A percentile compares a stretch with the other conserved stretches of the same genome.
Evolutionary conservation across 2,888 invertebrate genomes (phyloP).

Genomic region (Cantharis rufa): DNA sequence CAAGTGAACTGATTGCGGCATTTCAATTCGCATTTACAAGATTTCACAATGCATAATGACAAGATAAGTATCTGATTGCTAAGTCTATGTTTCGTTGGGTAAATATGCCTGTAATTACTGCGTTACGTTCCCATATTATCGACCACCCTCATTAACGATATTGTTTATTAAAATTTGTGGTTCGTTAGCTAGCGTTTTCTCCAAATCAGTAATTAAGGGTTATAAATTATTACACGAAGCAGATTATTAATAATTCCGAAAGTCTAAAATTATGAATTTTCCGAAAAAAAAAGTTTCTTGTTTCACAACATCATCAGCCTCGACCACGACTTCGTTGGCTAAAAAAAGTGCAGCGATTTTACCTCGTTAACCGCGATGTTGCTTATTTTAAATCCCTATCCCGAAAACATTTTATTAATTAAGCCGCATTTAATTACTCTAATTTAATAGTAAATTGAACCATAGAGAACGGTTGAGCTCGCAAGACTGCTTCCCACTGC

Average conservation of each 20-base stretch:
- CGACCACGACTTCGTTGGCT: background rate
- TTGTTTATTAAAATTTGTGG: constrained; percentile 28
- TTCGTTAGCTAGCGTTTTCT: constrained; percentile 40
- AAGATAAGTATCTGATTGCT: constrained; percentile 52
- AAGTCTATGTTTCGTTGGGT: constrained; percentile 36
- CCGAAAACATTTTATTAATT: background rate
- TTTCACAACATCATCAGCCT: background rate
- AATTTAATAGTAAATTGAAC: background rate
- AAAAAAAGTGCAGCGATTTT: background rate
- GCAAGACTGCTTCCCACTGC: background rate
- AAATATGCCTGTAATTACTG: constrained; percentile 50
- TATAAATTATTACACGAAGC: background rate
- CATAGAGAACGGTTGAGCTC: background rate
- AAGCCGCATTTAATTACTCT: background rate
- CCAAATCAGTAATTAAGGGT: constrained; percentile 26
- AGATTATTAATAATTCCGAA: background rate
- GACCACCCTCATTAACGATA: background rate
- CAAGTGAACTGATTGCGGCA: constrained; percentile 54
- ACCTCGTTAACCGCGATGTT: background rate
- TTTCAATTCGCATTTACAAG: constrained; percentile 51
- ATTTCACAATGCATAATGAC: constrained; percentile 54
- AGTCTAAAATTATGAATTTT: background rate
- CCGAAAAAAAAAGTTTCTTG: background rate
- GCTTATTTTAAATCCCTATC: background rate
- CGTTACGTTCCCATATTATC: constrained; percentile 35